Evolutionary conservation across 1,140 invertebrate species (phyloP).

Genomic region (Monochamus saltuarius): DNA sequence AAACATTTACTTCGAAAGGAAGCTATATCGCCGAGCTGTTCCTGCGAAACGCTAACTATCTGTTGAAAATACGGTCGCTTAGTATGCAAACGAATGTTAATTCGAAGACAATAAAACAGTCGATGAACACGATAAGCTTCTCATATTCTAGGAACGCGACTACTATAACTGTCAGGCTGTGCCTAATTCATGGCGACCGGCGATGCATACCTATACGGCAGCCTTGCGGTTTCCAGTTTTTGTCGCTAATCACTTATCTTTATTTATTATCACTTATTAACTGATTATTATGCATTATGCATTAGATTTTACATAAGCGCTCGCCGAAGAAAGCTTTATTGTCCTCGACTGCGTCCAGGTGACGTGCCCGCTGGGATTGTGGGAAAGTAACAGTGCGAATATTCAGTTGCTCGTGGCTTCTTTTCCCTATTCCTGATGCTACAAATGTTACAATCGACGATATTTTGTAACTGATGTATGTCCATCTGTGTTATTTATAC

Average conservation of each 20-base stretch:
- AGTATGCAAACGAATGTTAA: conserved; percentile 2
- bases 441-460: no score
- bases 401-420: no score
- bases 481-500: no score
- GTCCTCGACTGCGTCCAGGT: no score
- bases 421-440: no score
- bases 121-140: conserved; percentile 4
- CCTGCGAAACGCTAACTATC: background rate
- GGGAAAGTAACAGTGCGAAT: no score
- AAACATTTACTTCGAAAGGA: background rate
- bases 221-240: background rate
- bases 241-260: conserved; percentile 1
- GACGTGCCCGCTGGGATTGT: no score
- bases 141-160: conserved; percentile 6
- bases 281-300: no score
- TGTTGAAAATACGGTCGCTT: background rate
- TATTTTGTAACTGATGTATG: no score
- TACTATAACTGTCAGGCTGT: conserved; percentile 7
- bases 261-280: conserved; percentile 6
- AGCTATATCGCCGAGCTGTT: background rate
- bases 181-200: background rate
- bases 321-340: no score
- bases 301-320: no score
- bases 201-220: background rate
- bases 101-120: conserved; percentile 1